Conservation (phyloP, 1,140 invertebrate genomes). For the Calephelis virginiensis region DNA sequence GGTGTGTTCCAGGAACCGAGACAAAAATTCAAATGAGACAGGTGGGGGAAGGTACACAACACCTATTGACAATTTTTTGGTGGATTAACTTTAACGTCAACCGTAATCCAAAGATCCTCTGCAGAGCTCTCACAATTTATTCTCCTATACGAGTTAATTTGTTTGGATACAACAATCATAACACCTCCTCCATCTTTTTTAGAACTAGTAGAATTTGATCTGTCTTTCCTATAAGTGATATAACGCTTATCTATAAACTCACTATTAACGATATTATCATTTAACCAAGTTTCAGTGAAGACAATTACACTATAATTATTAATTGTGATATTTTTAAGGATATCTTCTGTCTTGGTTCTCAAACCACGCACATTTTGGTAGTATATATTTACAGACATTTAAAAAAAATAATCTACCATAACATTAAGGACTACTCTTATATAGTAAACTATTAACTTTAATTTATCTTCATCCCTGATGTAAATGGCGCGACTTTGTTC, state of each 20-base stretch:
- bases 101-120: constrained; percentile 27
- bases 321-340: constrained; percentile 1
- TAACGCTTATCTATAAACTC: constrained; percentile 11
- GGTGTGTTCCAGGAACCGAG: constrained; percentile 18
- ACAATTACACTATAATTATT: constrained; percentile 5
- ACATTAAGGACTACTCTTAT: neutral
- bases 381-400: constrained; percentile 10
- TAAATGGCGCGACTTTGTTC: neutral
- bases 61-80: constrained; percentile 25
- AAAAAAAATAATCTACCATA: neutral
- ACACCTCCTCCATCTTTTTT: constrained; percentile 12
- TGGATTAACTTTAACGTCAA: constrained; percentile 11
- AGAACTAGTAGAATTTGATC: neutral
- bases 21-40: constrained; percentile 16
- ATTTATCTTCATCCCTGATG: neutral
- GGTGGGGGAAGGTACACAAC: constrained; percentile 27
- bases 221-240: constrained; percentile 3
- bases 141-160: neutral
- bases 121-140: constrained; percentile 20
- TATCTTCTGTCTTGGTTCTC: neutral
- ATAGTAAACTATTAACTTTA: neutral
- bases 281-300: constrained; percentile 12
- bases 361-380: neutral
- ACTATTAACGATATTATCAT: neutral
- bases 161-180: constrained; percentile 9